Conservation (phyloP, 2,113 vertebrate genomes). For the Fregata magnificens region DNA sequence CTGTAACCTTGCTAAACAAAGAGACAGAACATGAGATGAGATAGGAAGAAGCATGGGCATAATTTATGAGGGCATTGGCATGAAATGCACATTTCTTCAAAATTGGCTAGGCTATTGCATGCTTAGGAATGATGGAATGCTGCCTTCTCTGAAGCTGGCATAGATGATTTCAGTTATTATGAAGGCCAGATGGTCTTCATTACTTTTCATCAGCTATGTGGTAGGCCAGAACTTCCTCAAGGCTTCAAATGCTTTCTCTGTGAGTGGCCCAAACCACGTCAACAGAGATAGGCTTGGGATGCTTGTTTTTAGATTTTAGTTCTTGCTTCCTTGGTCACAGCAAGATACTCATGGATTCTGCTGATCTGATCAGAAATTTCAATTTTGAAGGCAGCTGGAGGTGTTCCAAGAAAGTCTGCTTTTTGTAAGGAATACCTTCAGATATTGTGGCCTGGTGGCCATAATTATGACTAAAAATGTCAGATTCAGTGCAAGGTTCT, state of each 20-base stretch:
- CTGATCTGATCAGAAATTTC: background rate
- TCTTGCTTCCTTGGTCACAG: background rate
- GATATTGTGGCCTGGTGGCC: background rate
- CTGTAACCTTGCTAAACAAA: background rate
- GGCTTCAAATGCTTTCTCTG: background rate
- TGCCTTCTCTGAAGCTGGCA: conserved; percentile 25
- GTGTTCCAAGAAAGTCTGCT: background rate
- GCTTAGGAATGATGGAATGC: background rate
- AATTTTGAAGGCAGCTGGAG: background rate
- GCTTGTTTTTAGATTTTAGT: background rate
- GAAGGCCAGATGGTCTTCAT: conserved; percentile 42
- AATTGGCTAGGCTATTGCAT: background rate
- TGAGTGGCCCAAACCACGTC: background rate
- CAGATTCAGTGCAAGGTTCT: background rate
- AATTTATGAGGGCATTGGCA: background rate
- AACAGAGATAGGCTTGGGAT: background rate
- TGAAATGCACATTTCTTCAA: background rate
- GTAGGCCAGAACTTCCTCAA: conserved; percentile 37
- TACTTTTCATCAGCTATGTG: conserved; percentile 13
- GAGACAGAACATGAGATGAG: background rate
- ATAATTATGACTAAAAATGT: background rate
- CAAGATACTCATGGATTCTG: background rate
- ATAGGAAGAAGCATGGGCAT: background rate
- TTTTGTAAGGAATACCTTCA: background rate
- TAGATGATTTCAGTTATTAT: conserved; percentile 12